Percentiles rank a stretch among this genome's conserved stretches.
phyloP scores from a whole-genome alignment of 1,140 invertebrate species.

The Drosophila asahinai region DNA sequence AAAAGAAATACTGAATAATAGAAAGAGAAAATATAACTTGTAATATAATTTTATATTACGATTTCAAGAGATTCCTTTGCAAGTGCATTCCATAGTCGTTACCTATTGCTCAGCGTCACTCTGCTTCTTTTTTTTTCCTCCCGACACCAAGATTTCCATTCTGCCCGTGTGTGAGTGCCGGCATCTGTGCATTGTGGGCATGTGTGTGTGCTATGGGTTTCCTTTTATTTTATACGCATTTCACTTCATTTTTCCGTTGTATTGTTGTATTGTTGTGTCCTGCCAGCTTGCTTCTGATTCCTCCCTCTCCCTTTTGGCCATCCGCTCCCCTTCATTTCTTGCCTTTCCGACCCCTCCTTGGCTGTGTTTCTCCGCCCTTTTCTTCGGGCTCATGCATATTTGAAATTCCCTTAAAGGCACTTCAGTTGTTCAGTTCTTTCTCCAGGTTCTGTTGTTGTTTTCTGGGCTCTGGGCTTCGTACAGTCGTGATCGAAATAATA shows the following conservation, averaged over 20 bases:
- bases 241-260: slow-evolving; percentile 73
- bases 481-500: slow-evolving; percentile 4
- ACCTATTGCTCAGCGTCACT: neutral
- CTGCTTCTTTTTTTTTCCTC: neutral
- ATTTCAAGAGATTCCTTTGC: neutral
- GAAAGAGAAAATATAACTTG: too few relatives aligned
- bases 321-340: neutral
- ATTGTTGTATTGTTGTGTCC: slow-evolving; percentile 46
- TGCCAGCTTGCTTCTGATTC: slow-evolving; percentile 4
- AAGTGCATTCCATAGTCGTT: slow-evolving; percentile 15
- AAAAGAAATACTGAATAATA: too few relatives aligned
- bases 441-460: slow-evolving; percentile 36
- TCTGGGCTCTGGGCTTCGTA: slow-evolving; percentile 30
- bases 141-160: slow-evolving; percentile 21
- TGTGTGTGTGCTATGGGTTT: slow-evolving; percentile 54
- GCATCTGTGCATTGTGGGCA: slow-evolving; percentile 19
- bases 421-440: slow-evolving; percentile 68
- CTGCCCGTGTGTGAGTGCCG: neutral
- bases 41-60: too few relatives aligned
- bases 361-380: slow-evolving; percentile 30
- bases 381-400: slow-evolving; percentile 77
- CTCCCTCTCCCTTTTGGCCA: slow-evolving; percentile 17
- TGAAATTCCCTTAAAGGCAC: slow-evolving; percentile 83
- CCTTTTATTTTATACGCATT: slow-evolving; percentile 77
- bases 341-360: neutral